phyloP scores from a whole-genome alignment of 1,140 invertebrate species.

The Oscheius sp. region DNA sequence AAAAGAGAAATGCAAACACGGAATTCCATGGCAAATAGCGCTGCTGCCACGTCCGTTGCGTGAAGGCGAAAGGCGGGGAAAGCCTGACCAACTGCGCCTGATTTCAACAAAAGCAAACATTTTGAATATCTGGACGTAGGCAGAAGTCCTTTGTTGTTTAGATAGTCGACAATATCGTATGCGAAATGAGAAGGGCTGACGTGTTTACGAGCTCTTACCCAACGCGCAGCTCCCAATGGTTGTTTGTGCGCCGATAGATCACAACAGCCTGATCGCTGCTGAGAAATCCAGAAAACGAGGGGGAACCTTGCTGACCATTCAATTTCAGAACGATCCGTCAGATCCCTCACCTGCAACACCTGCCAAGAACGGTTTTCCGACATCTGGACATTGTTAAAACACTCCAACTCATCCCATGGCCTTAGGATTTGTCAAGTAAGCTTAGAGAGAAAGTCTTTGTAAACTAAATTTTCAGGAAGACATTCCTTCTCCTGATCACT shows the following conservation, averaged over 20 bases:
- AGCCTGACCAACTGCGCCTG: neutral
- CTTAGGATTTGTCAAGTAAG: conserved; percentile 44
- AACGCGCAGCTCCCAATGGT: too few species aligned
- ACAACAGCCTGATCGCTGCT: too few species aligned
- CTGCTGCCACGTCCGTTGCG: conserved; percentile 7
- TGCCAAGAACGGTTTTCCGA: conserved; percentile 54
- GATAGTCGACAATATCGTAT: neutral
- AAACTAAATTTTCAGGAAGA: conserved; percentile 21
- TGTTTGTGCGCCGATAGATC: too few species aligned
- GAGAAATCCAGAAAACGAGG: too few species aligned
- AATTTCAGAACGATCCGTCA: conserved; percentile 3
- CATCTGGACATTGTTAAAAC: conserved; percentile 57
- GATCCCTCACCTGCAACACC: conserved; percentile 48
- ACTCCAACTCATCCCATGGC: conserved; percentile 53
- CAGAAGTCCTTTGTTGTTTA: neutral
- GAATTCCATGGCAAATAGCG: conserved; percentile 11
- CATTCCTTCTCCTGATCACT: conserved; percentile 9
- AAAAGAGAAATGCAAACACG: conserved; percentile 12
- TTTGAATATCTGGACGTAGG: too few species aligned
- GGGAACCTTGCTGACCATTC: too few species aligned
- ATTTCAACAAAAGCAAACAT: too few species aligned
- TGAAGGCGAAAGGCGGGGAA: neutral
- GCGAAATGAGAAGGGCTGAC: neutral
- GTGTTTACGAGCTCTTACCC: neutral
- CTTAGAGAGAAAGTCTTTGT: neutral